A percentile compares a stretch with the other conserved stretches of the same genome.
These are phyloP conservation scores for Miniopterus natalensis DNA, from an alignment of 2,113 vertebrate species.

Conservation along the genomic window DNA sequence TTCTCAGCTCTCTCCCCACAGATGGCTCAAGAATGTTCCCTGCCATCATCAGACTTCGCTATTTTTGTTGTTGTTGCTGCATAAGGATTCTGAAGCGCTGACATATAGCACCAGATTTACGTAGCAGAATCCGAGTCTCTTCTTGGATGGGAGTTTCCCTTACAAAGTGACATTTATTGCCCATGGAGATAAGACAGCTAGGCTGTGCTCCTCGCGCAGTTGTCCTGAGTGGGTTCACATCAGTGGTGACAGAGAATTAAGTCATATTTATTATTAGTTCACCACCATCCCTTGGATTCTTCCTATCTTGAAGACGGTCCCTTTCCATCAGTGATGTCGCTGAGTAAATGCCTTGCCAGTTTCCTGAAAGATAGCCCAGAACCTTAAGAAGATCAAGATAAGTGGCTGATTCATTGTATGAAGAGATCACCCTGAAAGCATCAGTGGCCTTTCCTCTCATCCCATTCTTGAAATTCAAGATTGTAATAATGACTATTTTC, in stretches of 20 bases:
- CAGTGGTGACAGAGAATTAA: neutral
- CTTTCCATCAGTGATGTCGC: neutral
- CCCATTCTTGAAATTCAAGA: neutral
- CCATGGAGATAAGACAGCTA: neutral
- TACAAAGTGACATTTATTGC: neutral
- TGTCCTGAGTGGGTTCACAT: neutral
- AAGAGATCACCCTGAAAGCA: neutral
- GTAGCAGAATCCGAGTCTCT: neutral
- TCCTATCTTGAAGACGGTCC: neutral
- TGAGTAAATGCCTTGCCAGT: neutral
- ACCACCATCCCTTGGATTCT: neutral
- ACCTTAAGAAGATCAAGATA: neutral
- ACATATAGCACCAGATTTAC: neutral
- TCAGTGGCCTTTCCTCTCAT: neutral
- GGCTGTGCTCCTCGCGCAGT: neutral
- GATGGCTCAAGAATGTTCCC: slow-evolving; percentile 5
- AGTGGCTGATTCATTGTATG: neutral
- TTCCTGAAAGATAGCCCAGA: neutral
- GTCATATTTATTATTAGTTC: neutral
- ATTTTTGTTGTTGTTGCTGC: neutral
- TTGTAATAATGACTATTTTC: neutral
- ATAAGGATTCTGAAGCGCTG: neutral
- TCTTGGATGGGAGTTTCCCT: slow-evolving; percentile 16
- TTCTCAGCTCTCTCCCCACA: neutral
- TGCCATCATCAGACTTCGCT: neutral